Evolutionary conservation across 2,888 invertebrate species (phyloP).

Genomic region (Caenorhabditis afra): DNA sequence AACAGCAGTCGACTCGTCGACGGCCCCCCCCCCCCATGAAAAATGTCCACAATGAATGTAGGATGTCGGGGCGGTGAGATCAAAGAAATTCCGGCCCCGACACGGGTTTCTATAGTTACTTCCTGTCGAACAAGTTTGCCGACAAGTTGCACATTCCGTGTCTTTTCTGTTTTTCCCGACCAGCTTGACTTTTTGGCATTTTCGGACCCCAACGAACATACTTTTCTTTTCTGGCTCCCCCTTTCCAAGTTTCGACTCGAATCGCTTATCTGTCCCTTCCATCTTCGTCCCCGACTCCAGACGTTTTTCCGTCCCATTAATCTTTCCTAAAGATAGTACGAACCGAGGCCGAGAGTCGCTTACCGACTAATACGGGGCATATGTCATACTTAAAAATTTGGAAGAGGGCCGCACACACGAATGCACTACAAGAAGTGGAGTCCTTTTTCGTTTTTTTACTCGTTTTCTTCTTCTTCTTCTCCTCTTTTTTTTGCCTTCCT

Average conservation of each 20-base stretch:
- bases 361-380: constrained; percentile 56
- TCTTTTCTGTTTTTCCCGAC: constrained; percentile 3
- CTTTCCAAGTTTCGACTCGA: neutral
- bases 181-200: neutral
- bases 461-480: constrained; percentile 20
- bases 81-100: constrained; percentile 27
- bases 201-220: neutral
- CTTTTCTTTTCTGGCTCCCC: neutral
- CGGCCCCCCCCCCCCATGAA: constrained; percentile 27
- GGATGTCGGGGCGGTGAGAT: constrained; percentile 29
- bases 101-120: constrained; percentile 28
- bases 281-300: constrained; percentile 23
- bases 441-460: constrained; percentile 31
- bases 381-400: constrained; percentile 59
- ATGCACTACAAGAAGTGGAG: constrained; percentile 54
- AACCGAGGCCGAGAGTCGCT: constrained; percentile 49
- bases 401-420: constrained; percentile 47
- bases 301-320: constrained; percentile 56
- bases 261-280: constrained; percentile 23
- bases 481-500: constrained; percentile 21
- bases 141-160: neutral
- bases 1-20: constrained; percentile 31
- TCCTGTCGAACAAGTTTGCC: neutral
- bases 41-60: constrained; percentile 39
- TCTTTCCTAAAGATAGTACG: constrained; percentile 58